Conservation (phyloP, 2,888 invertebrate species). For the Hydroisotoma schaefferi region DNA sequence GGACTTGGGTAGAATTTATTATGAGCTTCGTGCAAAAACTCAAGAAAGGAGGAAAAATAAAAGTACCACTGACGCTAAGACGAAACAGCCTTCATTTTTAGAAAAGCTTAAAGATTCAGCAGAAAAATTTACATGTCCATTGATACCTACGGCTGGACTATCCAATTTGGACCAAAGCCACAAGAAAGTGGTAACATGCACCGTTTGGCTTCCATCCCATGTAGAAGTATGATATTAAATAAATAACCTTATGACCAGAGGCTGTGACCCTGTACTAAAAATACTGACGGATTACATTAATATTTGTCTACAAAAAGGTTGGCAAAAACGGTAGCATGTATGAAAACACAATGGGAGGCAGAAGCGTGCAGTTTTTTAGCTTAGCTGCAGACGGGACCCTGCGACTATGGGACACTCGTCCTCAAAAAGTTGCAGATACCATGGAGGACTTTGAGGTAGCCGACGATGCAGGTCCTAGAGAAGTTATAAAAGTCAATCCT, state of each 20-base stretch:
- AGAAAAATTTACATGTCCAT: constrained; percentile 42
- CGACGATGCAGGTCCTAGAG: constrained; percentile 18
- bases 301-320: constrained; percentile 4
- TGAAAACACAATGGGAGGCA: constrained; percentile 32
- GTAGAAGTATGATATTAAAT: constrained; percentile 36
- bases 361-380: constrained; percentile 43
- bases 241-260: no score
- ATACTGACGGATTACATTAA: not conserved
- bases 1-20: constrained; percentile 41
- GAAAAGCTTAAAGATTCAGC: constrained; percentile 46
- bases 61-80: constrained; percentile 7
- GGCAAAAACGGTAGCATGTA: constrained; percentile 45
- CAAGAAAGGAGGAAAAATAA: constrained; percentile 32
- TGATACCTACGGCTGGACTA: constrained; percentile 38
- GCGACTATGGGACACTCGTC: constrained; percentile 44
- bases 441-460: constrained; percentile 34
- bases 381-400: constrained; percentile 41
- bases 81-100: constrained; percentile 27
- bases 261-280: not conserved
- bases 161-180: constrained; percentile 45
- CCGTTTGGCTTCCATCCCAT: constrained; percentile 44
- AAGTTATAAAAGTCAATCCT: constrained; percentile 37
- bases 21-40: constrained; percentile 36
- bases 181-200: constrained; percentile 39
- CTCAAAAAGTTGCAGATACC: constrained; percentile 25